Base-by-base conservation (phyloP, 2,888 invertebrate genomes). In the Netelia melanura region DNA sequence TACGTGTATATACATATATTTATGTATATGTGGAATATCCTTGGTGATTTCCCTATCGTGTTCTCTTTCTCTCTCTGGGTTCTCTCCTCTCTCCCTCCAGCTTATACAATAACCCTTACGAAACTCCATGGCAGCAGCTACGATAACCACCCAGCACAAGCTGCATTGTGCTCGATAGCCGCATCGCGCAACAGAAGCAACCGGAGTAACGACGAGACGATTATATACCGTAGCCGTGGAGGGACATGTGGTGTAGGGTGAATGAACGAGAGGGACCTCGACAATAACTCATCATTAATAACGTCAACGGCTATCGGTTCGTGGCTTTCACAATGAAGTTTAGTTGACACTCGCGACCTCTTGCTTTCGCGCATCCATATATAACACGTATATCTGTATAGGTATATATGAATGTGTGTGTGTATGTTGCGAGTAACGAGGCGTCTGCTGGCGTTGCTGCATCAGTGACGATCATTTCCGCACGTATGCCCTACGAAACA, bases 271-370 rank as follows among this genome's bases (percentile, higher is more conserved):
- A 21, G 54, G 56, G 30, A 61, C 77, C 77, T 68, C 65, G 78
- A 84, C 86, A 86, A 86, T 87, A 83, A 87, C 86, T 83, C 79
- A 70, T 87, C 87, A 87, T 87, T 89, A 88, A 88, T 88, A 88
- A 87, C 78, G 85, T 82, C 78, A 74, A 65, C 81, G 71, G 70
- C 70, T 85, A 88, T 86, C 86, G 77, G 68, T 68, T 74, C 80
- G 80, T 62, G 71, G 72, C 70, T 76, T 83, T 68, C 77, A 79
- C 81, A 76, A 86, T 86, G 86, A 88, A 87, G 84, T 87, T 87
- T 82, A 82, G 81, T 83, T 82, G 85, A 83, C 84, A 86, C 79
- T 84, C 71, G 81, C 76, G 83, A 86, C 79, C 83, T 83, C 48
- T 44, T 81, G 72, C 77, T 67, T 70, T 61, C 11, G 14, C 23